Conservation (phyloP, 2,113 vertebrate genomes). For the Oncorhynchus masou region DNA sequence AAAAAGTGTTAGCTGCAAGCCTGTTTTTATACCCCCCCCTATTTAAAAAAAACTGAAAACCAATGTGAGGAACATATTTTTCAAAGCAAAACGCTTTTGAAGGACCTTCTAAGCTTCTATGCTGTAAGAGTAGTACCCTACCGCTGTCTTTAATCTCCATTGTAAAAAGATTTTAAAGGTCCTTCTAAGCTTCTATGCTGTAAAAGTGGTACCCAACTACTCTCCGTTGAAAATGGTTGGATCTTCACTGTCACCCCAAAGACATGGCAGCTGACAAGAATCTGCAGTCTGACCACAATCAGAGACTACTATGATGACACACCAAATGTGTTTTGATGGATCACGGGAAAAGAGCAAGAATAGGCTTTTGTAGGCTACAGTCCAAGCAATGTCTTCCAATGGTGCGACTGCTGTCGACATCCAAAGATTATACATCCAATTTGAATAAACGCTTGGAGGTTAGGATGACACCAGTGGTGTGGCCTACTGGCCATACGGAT, state of each 20-base stretch:
- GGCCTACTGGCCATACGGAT: too few species aligned
- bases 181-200: not conserved
- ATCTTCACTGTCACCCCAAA: slow-evolving; percentile 32
- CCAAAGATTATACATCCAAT: too few species aligned
- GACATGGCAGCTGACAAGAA: slow-evolving; percentile 37
- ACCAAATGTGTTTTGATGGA: too few species aligned
- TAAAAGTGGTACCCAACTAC: not conserved
- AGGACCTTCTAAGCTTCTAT: not conserved
- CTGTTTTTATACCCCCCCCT: not conserved
- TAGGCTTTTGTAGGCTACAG: too few species aligned
- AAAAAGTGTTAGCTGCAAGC: not conserved
- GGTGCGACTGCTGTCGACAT: too few species aligned
- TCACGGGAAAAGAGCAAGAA: too few species aligned
- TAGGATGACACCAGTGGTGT: too few species aligned
- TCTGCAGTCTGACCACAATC: slow-evolving; percentile 13
- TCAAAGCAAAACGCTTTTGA: not conserved
- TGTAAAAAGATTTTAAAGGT: not conserved
- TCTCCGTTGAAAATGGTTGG: slow-evolving; percentile 13
- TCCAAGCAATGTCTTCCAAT: too few species aligned
- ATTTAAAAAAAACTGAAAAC: not conserved
- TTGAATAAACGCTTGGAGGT: too few species aligned
- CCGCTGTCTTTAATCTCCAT: too few species aligned
- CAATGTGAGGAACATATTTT: not conserved
- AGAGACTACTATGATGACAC: too few species aligned
- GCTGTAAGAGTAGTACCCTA: not conserved